Base-by-base conservation (phyloP, 2,113 vertebrate genomes). In the Corythoichthys intestinalis region DNA sequence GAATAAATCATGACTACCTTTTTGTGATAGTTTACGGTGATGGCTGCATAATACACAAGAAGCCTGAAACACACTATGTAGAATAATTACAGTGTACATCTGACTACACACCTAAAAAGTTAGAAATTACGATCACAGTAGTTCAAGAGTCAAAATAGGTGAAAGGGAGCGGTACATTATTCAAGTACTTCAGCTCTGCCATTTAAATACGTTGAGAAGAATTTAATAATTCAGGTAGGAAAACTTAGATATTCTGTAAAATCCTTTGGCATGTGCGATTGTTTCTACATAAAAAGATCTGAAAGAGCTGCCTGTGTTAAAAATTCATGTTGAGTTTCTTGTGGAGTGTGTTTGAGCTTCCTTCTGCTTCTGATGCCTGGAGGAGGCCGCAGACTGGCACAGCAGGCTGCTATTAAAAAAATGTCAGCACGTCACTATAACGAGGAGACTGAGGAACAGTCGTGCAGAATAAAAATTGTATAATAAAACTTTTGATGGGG, bases 181-280 rank as follows among this genome's bases (percentile, higher is more conserved):
- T 76, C 65, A 80, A 54, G 39, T 10, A 49, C 35, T 65, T 35
- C 6, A 38, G 17, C 49, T 13, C 11, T 68, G 9, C 13, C 14
- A 48, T 65, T 48, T 39, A 52, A 70, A 59, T 44, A 48, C 49
- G 50, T 35, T 10, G 1, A 53, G 14, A 63, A 47, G 2, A 17
- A 65, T 63, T 64, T 77, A 85, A 84, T 80, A 75, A 81, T 83
- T 83, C 50, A 84, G 20, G 11, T 34, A 34, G 11, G 2, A 34
- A 47, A 63, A 47, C 10, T 34, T 3, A 0, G 20, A 34, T 63
- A 39, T 52, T 68, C 46, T n/a, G 48, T 28, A 4, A 72, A 71
- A 74, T 34, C 8, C 4, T 14, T 28, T n/a, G 54, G 14, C 12
- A 44, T 61, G 41, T 37, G n/a, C 60, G 14, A 49, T 76, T 73